Conservation (phyloP, 2,888 invertebrate species). For the Leptinotarsa tumamoca region DNA sequence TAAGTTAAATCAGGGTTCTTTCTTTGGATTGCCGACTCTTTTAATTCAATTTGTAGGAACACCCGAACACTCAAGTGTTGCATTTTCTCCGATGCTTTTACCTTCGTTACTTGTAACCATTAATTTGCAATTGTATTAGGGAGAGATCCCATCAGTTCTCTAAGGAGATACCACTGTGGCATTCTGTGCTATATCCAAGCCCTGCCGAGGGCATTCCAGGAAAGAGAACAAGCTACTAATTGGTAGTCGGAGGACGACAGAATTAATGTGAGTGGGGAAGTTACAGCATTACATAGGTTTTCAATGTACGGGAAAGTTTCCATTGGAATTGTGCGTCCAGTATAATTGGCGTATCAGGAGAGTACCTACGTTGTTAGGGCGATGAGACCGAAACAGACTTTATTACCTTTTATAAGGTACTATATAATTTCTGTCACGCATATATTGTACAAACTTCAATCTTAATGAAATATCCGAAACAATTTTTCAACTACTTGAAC, state of each 20-base stretch:
- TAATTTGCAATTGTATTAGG: constrained; percentile 10
- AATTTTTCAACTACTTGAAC: too few species aligned
- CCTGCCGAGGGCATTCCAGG: background rate
- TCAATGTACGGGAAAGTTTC: constrained; percentile 2
- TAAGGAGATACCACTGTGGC: constrained; percentile 1
- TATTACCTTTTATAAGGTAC: background rate
- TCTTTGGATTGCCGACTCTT: background rate
- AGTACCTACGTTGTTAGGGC: background rate
- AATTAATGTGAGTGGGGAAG: background rate
- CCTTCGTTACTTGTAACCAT: constrained; percentile 4
- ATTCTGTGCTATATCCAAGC: background rate
- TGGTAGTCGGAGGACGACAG: background rate
- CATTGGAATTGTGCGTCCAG: background rate
- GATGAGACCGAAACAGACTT: background rate
- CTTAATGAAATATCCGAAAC: too few species aligned
- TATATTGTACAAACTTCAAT: too few species aligned
- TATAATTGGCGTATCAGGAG: background rate
- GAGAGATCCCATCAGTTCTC: constrained; percentile 7
- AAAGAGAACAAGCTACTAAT: constrained; percentile 3
- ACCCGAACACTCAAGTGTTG: constrained; percentile 4
- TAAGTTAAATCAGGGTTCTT: background rate
- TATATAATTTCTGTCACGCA: background rate
- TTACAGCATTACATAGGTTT: constrained; percentile 4
- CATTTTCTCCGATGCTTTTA: constrained; percentile 6
- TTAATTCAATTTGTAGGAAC: constrained; percentile 1